These are phyloP conservation scores for Protula sp. DNA, from an alignment of 2,888 invertebrate species.

Conservation along the genomic window DNA sequence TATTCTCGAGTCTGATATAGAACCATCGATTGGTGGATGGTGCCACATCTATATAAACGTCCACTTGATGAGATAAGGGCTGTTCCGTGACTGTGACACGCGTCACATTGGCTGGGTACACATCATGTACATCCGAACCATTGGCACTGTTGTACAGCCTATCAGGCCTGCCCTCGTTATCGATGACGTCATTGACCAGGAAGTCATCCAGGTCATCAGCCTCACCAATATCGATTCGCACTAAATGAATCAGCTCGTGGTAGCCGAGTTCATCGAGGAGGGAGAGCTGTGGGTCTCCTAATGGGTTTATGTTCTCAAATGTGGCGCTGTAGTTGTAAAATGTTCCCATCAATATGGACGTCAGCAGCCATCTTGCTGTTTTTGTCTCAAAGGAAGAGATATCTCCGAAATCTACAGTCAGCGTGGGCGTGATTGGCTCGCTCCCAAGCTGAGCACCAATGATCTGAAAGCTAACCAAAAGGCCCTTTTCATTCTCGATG, in stretches of 20 bases:
- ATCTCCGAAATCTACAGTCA: slow-evolving; percentile 30
- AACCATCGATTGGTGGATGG: no score
- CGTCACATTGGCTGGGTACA: slow-evolving; percentile 5
- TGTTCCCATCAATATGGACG: slow-evolving; percentile 27
- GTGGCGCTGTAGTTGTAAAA: slow-evolving; percentile 33
- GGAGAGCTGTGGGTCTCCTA: slow-evolving; percentile 29
- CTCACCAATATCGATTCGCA: slow-evolving; percentile 19
- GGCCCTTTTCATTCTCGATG: no score
- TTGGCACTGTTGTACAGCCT: slow-evolving; percentile 20
- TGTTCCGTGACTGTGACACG: no score
- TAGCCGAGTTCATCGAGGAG: slow-evolving; percentile 24
- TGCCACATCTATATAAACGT: no score
- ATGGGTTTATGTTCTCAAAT: slow-evolving; percentile 32
- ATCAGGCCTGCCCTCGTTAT: slow-evolving; percentile 23
- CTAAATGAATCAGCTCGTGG: slow-evolving; percentile 28
- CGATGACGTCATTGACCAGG: slow-evolving; percentile 25
- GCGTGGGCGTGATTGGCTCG: no score
- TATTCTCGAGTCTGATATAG: no score
- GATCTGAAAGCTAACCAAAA: no score
- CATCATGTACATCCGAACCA: slow-evolving; percentile 7
- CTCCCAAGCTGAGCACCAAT: no score
- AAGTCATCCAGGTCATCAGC: slow-evolving; percentile 27
- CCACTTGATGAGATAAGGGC: no score
- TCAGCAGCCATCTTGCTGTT: slow-evolving; percentile 28
- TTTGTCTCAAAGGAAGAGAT: slow-evolving; percentile 25